These are phyloP conservation scores for Orestias chungarensis DNA, from an alignment of 2,797 vertebrate species.

Conservation along the genomic window DNA sequence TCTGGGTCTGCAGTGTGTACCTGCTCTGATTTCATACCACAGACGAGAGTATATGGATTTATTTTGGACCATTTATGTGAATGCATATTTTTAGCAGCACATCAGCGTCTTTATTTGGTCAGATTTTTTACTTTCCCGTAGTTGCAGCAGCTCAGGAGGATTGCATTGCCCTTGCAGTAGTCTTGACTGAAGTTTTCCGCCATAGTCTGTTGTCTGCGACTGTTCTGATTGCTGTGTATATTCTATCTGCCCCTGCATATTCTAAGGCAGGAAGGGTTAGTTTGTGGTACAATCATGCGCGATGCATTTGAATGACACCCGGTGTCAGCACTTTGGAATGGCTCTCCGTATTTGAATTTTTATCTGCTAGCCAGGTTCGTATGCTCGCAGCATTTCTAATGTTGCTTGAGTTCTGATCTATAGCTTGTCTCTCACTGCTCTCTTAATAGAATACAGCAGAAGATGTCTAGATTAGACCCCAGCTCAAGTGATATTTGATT, in stretches of 20 bases:
- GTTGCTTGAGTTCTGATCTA: constrained; percentile 54
- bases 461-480: constrained; percentile 55
- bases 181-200: constrained; percentile 22
- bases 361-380: constrained; percentile 48
- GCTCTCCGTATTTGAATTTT: constrained; percentile 53
- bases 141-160: constrained; percentile 30
- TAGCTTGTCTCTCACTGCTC: constrained; percentile 24
- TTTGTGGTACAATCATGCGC: constrained; percentile 57
- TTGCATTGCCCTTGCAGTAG: constrained; percentile 53
- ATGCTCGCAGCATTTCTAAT: constrained; percentile 58
- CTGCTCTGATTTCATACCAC: constrained; percentile 27
- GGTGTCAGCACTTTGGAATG: constrained; percentile 65
- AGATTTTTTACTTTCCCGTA: constrained; percentile 36
- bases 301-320: constrained; percentile 67
- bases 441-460: constrained; percentile 36
- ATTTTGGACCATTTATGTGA: constrained; percentile 2
- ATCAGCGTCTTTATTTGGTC: constrained; percentile 34
- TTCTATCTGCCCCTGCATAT: constrained; percentile 33
- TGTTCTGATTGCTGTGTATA: constrained; percentile 43
- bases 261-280: constrained; percentile 38
- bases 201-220: constrained; percentile 40
- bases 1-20: constrained; percentile 5
- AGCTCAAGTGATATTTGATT: constrained; percentile 32
- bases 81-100: not conserved
- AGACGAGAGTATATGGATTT: constrained; percentile 19